Conservation (phyloP, 2,797 vertebrate genomes). For the Lerista edwardsae region DNA sequence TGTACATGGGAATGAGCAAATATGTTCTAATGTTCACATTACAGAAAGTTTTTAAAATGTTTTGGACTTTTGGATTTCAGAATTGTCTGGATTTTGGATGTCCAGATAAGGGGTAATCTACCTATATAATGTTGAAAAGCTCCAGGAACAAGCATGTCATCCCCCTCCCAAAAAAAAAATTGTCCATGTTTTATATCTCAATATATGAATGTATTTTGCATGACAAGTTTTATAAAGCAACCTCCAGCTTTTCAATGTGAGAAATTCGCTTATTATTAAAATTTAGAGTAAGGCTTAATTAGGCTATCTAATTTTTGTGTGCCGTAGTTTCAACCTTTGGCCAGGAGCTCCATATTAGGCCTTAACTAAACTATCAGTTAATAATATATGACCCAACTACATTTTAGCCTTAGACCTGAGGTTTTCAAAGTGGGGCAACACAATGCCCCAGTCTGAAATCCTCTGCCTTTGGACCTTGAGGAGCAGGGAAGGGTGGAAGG, state of each 20-base stretch:
- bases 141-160: neutral
- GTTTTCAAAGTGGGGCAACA: too few species aligned
- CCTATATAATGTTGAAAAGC: neutral
- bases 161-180: neutral
- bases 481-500: too few species aligned
- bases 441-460: too few species aligned
- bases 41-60: too few species aligned
- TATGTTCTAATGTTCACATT: too few species aligned
- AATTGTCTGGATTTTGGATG: too few species aligned
- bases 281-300: neutral
- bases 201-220: neutral
- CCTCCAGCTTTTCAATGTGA: rapidly evolving
- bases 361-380: neutral
- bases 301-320: neutral
- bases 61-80: too few species aligned
- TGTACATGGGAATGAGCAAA: too few species aligned
- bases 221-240: neutral
- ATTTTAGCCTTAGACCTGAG: neutral
- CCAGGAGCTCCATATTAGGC: neutral
- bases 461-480: too few species aligned
- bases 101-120: too few species aligned
- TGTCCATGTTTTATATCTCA: neutral
- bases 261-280: too few species aligned
- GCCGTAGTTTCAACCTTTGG: neutral
- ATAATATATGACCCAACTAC: neutral